Evolutionary conservation across 2,113 vertebrate species (phyloP).

Genomic region (Ranitomeya imitator): DNA sequence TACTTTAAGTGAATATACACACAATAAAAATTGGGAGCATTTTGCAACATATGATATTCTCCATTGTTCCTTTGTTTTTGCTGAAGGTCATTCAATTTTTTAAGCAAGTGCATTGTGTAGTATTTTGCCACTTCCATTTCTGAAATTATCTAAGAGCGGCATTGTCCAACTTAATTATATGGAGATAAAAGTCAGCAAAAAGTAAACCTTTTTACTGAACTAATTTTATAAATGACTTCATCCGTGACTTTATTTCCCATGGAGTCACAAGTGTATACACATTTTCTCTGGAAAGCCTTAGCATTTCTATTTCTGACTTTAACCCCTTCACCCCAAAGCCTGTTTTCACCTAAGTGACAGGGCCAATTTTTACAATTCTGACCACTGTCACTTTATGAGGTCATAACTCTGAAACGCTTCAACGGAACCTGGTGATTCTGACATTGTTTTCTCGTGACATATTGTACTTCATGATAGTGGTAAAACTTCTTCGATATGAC

Average conservation of each 20-base stretch:
- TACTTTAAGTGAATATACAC: neutral
- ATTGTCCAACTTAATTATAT: conserved; percentile 56
- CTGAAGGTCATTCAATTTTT: conserved; percentile 46
- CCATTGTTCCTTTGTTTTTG: neutral
- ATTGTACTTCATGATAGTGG: too few species aligned
- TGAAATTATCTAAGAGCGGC: conserved; percentile 43
- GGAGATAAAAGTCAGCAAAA: conserved; percentile 52
- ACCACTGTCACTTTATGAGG: too few species aligned
- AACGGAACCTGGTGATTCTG: too few species aligned
- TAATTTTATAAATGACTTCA: conserved; percentile 56
- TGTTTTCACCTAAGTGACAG: too few species aligned
- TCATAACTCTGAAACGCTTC: too few species aligned
- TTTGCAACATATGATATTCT: conserved; percentile 6
- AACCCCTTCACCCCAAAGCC: too few species aligned
- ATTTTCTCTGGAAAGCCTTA: neutral
- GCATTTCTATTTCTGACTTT: neutral
- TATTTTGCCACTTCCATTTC: conserved; percentile 47
- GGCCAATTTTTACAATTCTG: too few species aligned
- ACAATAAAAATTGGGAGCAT: neutral
- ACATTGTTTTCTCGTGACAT: too few species aligned
- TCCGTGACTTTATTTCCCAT: conserved; percentile 26
- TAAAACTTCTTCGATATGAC: too few species aligned
- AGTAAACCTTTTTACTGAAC: conserved; percentile 44
- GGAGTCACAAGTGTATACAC: neutral
- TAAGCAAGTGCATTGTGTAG: conserved; percentile 6